A percentile compares a stretch with the other conserved stretches of the same genome.
Conservation (phyloP, 1,140 invertebrate species). For the Drosophila azteca region DNA sequence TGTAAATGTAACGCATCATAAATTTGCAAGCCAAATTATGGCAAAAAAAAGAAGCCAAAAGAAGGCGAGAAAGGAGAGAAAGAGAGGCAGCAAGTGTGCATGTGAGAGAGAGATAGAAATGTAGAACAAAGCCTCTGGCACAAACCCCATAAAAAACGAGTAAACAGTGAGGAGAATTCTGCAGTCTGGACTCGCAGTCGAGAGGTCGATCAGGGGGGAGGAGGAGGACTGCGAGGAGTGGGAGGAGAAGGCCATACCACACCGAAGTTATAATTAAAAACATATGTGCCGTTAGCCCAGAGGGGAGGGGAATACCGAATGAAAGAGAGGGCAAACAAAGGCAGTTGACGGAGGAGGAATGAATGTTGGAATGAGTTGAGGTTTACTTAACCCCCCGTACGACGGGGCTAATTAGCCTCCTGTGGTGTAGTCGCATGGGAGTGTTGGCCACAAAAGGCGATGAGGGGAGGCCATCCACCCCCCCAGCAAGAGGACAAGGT, state of each 20-base stretch:
- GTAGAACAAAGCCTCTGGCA: conserved; percentile 54
- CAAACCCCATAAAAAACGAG: conserved; percentile 26
- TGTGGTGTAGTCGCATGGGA: conserved; percentile 53
- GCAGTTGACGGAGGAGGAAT: conserved; percentile 47
- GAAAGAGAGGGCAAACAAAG: conserved; percentile 28
- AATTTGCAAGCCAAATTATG: conserved; percentile 75
- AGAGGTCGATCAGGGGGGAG: conserved; percentile 9
- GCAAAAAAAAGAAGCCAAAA: conserved; percentile 27
- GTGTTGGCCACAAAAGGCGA: conserved; percentile 21
- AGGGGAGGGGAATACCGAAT: neutral
- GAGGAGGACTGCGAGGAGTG: neutral
- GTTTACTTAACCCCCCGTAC: conserved; percentile 27
- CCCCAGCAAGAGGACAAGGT: conserved; percentile 40
- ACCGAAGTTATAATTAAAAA: conserved; percentile 76
- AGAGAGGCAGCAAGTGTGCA: neutral
- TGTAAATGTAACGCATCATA: conserved; percentile 81
- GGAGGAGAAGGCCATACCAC: neutral
- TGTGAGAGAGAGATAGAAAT: conserved; percentile 32
- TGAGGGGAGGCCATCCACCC: neutral
- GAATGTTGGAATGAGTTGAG: conserved; percentile 1
- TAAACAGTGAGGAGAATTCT: conserved; percentile 35
- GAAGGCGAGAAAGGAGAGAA: neutral
- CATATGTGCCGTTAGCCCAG: conserved; percentile 69
- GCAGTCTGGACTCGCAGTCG: conserved; percentile 26
- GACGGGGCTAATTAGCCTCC: conserved; percentile 68